Conservation (phyloP, 2,797 vertebrate genomes). For the Myripristis jacobus region DNA sequence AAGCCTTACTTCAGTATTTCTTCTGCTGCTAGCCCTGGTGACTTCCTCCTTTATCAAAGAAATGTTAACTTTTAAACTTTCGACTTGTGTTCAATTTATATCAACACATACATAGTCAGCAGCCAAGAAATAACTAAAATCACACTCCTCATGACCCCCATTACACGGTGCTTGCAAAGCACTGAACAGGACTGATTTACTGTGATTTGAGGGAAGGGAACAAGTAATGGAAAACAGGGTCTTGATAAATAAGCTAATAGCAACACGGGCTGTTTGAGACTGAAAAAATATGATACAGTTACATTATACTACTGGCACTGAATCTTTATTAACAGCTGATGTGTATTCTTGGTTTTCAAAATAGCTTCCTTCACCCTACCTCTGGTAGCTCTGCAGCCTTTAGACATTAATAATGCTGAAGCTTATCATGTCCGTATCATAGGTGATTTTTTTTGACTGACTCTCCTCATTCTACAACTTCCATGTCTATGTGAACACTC, state of each 20-base stretch:
- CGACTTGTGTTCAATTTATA: neutral
- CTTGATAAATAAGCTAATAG: neutral
- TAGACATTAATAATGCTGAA: neutral
- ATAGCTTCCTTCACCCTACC: neutral
- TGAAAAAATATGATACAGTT: neutral
- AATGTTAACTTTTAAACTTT: neutral
- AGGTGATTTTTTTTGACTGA: neutral
- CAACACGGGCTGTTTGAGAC: neutral
- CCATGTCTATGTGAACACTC: neutral
- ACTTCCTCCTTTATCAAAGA: neutral
- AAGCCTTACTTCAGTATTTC: neutral
- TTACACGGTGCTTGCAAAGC: neutral
- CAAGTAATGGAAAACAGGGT: neutral
- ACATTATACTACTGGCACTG: neutral
- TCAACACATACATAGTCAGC: too few relatives aligned
- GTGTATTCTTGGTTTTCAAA: neutral
- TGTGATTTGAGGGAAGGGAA: neutral
- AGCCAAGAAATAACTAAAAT: neutral
- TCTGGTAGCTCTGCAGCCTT: neutral
- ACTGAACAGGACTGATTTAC: neutral
- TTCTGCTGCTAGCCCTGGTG: neutral
- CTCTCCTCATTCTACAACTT: too few relatives aligned
- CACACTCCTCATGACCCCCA: neutral
- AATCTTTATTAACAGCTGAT: neutral
- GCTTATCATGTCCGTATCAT: neutral